Percentiles rank a stretch among this genome's conserved stretches.
These are phyloP conservation scores for Criorhina ranunculi DNA, from an alignment of 2,888 invertebrate species.

Conservation along the genomic window DNA sequence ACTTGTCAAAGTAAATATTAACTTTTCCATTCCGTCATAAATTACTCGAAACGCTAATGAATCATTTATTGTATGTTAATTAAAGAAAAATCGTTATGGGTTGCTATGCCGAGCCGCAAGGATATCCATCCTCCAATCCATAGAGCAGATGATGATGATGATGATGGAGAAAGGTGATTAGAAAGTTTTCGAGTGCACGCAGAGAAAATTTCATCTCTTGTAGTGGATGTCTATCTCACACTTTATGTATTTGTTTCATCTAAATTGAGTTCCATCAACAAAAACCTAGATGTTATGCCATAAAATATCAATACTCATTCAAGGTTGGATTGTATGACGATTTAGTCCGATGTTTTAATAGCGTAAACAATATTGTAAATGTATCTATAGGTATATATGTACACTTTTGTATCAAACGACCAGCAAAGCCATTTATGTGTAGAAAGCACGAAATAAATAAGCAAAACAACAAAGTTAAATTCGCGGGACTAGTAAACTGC, in stretches of 20 bases:
- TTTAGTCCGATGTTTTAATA: slow-evolving; percentile 63
- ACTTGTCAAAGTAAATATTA: slow-evolving; percentile 64
- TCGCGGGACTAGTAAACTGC: slow-evolving; percentile 41
- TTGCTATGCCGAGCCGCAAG: slow-evolving; percentile 21
- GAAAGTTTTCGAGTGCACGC: slow-evolving; percentile 21
- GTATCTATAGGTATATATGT: slow-evolving; percentile 11
- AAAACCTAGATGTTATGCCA: slow-evolving; percentile 38
- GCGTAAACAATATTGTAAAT: slow-evolving; percentile 25
- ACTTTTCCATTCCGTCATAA: slow-evolving; percentile 47
- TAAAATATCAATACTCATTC: slow-evolving; percentile 54
- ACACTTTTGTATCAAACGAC: slow-evolving; percentile 9
- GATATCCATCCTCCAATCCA: neutral
- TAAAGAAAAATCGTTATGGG: neutral
- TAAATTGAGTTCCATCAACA: slow-evolving; percentile 50
- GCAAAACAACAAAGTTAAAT: slow-evolving; percentile 47
- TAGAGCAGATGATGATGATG: too few species aligned
- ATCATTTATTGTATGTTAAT: slow-evolving; percentile 47
- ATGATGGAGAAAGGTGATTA: slow-evolving; percentile 51
- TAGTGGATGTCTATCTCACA: slow-evolving; percentile 7
- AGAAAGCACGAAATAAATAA: slow-evolving; percentile 74
- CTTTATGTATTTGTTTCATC: slow-evolving; percentile 56
- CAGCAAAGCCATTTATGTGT: slow-evolving; percentile 70
- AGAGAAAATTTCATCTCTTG: neutral
- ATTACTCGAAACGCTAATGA: slow-evolving; percentile 65
- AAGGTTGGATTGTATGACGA: slow-evolving; percentile 70